Evolutionary conservation across 2,797 vertebrate species (phyloP).

Genomic region (Enteromius unitaeniatus): DNA sequence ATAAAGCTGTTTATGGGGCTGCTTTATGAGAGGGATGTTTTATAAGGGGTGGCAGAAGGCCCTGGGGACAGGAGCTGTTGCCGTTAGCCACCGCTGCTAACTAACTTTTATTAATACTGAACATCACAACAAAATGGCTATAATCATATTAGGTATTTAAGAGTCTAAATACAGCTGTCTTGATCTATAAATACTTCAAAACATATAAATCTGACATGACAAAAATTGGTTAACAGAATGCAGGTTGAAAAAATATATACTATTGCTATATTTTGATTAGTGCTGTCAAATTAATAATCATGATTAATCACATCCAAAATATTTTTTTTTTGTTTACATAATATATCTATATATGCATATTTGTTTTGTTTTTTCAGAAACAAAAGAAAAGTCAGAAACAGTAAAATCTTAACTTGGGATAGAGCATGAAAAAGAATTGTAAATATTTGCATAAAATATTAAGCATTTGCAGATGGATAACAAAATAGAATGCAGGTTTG

Average conservation of each 20-base stretch:
- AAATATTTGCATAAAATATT: too few species aligned
- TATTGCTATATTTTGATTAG: not conserved
- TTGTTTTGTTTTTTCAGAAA: too few species aligned
- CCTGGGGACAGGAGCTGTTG: slow-evolving; percentile 14
- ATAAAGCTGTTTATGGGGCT: slow-evolving; percentile 51
- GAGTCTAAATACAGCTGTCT: slow-evolving; percentile 4
- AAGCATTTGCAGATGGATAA: not conserved
- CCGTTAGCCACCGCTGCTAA: slow-evolving; percentile 32
- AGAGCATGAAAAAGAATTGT: too few species aligned
- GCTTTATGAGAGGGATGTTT: slow-evolving; percentile 51
- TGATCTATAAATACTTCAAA: slow-evolving; percentile 1
- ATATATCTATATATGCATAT: too few species aligned
- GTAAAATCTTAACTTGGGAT: too few species aligned
- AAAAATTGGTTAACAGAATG: not conserved
- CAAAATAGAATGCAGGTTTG: not conserved
- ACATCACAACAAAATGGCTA: slow-evolving; percentile 4
- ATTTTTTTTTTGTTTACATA: too few species aligned
- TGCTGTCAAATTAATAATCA: too few species aligned
- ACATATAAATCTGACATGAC: not conserved
- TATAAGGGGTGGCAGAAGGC: slow-evolving; percentile 25
- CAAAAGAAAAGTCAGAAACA: too few species aligned
- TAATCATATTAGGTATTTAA: not conserved
- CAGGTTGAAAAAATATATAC: not conserved
- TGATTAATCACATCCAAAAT: too few species aligned
- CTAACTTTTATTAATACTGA: slow-evolving; percentile 22